These are phyloP conservation scores for Silvanus unidentatus DNA, from an alignment of 2,888 invertebrate species.

Conservation along the genomic window DNA sequence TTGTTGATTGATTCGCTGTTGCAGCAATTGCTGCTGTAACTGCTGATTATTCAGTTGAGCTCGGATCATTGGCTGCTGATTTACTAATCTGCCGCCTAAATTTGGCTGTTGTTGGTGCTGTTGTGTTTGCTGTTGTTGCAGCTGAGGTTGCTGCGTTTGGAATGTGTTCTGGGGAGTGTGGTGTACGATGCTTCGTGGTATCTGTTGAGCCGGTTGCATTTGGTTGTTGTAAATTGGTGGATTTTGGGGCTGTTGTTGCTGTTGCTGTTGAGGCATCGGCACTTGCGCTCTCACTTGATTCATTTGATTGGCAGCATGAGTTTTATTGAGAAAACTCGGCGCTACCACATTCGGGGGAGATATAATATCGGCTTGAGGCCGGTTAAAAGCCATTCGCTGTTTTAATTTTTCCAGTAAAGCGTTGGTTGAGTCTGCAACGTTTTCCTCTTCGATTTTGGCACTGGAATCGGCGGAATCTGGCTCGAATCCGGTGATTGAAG, in stretches of 20 bases:
- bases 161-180: conserved; percentile 31
- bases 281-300: conserved; percentile 10
- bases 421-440: conserved; percentile 57
- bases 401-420: conserved; percentile 67
- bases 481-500: conserved; percentile 52
- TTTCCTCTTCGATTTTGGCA: conserved; percentile 48
- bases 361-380: conserved; percentile 46
- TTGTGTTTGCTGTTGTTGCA: conserved; percentile 29
- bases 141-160: conserved; percentile 37
- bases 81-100: conserved; percentile 27
- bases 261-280: conserved; percentile 25
- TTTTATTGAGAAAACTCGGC: conserved; percentile 36
- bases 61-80: conserved; percentile 31
- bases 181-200: conserved; percentile 42
- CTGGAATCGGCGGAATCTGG: conserved; percentile 37
- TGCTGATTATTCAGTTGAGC: too few species aligned
- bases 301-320: conserved; percentile 7
- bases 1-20: conserved; percentile 36
- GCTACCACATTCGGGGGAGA: conserved; percentile 41
- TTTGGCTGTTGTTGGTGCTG: conserved; percentile 32
- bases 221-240: conserved; percentile 3
- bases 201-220: conserved; percentile 23
- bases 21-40: conserved; percentile 41
- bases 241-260: conserved; percentile 22
- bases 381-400: conserved; percentile 76